phyloP scores from a whole-genome alignment of 2,113 vertebrate genomes.

The Vimba vimba region DNA sequence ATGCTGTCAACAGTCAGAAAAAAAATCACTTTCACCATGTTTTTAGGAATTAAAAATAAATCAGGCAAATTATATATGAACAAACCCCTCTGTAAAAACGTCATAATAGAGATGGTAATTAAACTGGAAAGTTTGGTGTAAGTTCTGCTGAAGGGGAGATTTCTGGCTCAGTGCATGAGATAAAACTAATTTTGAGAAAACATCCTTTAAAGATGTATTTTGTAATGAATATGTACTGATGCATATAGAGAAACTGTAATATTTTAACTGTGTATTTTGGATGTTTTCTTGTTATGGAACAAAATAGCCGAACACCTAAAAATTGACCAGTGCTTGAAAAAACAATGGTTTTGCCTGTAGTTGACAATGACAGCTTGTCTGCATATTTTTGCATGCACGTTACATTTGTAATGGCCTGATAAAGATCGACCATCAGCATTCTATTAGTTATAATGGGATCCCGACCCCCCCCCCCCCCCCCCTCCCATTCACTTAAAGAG shows the following conservation, averaged over 20 bases:
- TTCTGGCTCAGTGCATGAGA: neutral
- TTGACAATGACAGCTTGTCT: constrained; percentile 1
- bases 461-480: neutral
- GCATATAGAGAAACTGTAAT: neutral
- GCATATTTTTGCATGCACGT: neutral
- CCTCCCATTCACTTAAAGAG: neutral
- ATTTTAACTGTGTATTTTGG: neutral
- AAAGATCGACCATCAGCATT: neutral
- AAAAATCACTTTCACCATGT: neutral
- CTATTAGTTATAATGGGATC: neutral
- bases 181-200: neutral
- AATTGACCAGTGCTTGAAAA: constrained; percentile 5
- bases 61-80: neutral
- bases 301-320: neutral
- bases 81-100: neutral
- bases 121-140: neutral
- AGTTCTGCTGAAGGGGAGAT: neutral
- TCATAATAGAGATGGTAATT: neutral
- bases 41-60: neutral
- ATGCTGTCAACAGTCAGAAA: too few relatives aligned
- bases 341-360: constrained; percentile 1
- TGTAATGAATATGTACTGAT: neutral
- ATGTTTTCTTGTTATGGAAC: neutral
- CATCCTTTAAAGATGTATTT: neutral
- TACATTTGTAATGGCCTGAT: constrained; percentile 5